phyloP scores from a whole-genome alignment of 1,140 invertebrate species.

The Drosophila repletoides region DNA sequence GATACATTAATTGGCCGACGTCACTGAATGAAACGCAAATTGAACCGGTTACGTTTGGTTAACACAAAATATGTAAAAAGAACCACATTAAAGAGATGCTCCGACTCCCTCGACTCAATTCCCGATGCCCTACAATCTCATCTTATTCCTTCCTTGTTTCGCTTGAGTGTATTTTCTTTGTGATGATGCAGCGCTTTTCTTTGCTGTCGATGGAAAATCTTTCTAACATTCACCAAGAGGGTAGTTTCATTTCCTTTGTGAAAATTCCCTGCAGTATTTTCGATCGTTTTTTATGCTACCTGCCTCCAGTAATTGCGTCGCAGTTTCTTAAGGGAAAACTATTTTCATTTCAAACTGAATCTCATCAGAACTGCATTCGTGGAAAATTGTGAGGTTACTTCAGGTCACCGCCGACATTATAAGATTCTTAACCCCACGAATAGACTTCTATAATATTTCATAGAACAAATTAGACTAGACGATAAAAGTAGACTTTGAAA shows the following conservation, averaged over 20 bases:
- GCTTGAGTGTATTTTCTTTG: neutral
- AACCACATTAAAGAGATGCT: constrained; percentile 27
- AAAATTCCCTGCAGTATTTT: neutral
- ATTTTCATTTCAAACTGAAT: neutral
- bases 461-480: too few species aligned
- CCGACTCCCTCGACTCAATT: neutral
- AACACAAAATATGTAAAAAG: constrained; percentile 27
- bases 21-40: constrained; percentile 27
- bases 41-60: constrained; percentile 52
- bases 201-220: neutral
- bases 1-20: neutral
- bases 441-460: too few species aligned
- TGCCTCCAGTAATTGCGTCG: constrained; percentile 29
- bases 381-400: constrained; percentile 12
- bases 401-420: neutral
- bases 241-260: constrained; percentile 5
- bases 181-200: neutral
- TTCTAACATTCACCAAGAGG: neutral
- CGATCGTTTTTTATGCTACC: constrained; percentile 4
- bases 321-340: neutral
- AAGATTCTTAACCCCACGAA: too few species aligned
- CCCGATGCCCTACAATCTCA: neutral
- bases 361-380: neutral
- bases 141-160: neutral
- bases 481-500: neutral